phyloP scores from a whole-genome alignment of 2,888 invertebrate species.

The Axea sp. region DNA sequence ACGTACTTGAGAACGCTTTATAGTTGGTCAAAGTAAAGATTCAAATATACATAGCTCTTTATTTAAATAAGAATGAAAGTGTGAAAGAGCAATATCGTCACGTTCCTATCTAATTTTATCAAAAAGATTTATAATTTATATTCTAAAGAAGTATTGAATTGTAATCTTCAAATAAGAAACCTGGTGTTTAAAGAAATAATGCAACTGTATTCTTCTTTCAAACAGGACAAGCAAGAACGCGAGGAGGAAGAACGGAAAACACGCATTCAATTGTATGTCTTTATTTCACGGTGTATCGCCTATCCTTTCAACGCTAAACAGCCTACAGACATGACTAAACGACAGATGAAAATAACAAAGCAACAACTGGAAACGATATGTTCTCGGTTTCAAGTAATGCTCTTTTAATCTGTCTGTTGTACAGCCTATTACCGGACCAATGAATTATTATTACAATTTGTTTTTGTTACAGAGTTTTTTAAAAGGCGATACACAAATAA shows the following conservation, averaged over 20 bases:
- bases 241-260: conserved; percentile 98
- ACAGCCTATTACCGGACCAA: no score
- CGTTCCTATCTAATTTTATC: neutral
- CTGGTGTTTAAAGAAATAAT: no score
- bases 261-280: conserved; percentile 97
- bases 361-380: conserved; percentile 97
- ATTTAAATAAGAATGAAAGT: conserved; percentile 17
- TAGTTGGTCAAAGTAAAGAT: conserved; percentile 2
- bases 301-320: conserved; percentile 99
- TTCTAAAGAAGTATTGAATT: no score
- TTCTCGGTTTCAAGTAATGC: conserved; percentile 92
- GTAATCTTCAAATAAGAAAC: no score
- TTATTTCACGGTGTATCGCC: conserved; percentile 97
- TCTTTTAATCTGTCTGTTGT: no score
- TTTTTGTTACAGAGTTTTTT: conserved; percentile 87
- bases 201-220: no score
- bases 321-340: conserved; percentile 97
- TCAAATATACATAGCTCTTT: conserved; percentile 4
- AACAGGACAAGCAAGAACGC: conserved; percentile 93
- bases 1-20: conserved; percentile 13
- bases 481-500: conserved; percentile 98
- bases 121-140: no score
- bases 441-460: no score
- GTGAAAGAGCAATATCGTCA: neutral
- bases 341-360: conserved; percentile 97